phyloP scores from a whole-genome alignment of 2,797 vertebrate genomes.

The Phalanger gymnotis region DNA sequence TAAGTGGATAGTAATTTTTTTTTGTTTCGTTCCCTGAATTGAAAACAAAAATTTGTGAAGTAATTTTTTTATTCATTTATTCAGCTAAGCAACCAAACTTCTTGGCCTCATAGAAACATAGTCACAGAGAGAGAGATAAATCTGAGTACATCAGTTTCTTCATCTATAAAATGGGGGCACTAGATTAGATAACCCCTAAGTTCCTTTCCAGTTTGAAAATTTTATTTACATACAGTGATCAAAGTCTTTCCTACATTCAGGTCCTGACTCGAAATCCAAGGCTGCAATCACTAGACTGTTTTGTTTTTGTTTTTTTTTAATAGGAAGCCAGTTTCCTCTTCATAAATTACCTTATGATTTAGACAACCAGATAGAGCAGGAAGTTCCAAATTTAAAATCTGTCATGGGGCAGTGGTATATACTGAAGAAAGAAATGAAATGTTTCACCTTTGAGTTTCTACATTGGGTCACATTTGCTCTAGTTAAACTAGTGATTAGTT shows the following conservation, averaged over 20 bases:
- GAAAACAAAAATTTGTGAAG: background rate
- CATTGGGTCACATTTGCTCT: background rate
- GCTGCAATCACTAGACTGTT: background rate
- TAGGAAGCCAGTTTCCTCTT: background rate
- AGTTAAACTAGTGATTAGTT: background rate
- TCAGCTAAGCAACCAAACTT: background rate
- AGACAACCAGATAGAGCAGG: background rate
- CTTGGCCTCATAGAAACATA: background rate
- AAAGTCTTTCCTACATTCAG: background rate
- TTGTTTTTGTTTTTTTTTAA: background rate
- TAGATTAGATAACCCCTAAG: background rate
- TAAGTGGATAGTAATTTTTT: background rate
- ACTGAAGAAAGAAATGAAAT: conserved; percentile 11
- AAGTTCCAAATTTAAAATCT: conserved; percentile 47
- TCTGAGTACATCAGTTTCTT: background rate
- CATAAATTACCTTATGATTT: conserved; percentile 17
- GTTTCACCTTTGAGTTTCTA: background rate
- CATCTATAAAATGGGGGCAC: background rate
- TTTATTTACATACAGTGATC: background rate
- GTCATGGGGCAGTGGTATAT: background rate
- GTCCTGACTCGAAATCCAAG: background rate
- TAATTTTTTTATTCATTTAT: background rate
- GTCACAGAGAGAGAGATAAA: background rate
- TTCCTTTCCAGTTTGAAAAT: background rate
- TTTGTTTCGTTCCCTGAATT: background rate